Base-by-base conservation (phyloP, 2,888 invertebrate species). In the Reticulitermes lucifugus region DNA sequence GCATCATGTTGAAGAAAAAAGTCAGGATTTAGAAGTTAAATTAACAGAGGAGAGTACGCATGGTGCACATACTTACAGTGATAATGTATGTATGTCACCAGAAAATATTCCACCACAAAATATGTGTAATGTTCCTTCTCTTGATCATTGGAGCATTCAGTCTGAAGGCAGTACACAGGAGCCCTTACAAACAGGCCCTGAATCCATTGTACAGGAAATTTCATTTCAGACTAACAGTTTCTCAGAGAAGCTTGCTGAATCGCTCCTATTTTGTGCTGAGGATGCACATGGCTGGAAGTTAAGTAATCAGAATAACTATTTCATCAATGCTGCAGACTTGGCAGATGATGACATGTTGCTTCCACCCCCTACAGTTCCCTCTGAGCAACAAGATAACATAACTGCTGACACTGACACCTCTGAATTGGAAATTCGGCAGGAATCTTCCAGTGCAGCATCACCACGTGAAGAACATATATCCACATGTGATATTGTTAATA, bases 251-350 rank as follows among this genome's bases (percentile, higher is more conserved):
- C 12, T 65, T 25, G 9, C 46, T 46, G 43, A 77, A 12, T 21
- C 46, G 5, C 43, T 46, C 9, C 22, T n/a, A 77, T n/a, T 77
- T 77, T n/a, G 46, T 51, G n/a, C 43, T 46, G 77, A 77, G n/a
- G 46, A 22, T n/a, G n/a, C 43, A 43, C 43, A 43, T n/a, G 46
- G 7, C 9, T 83, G 83, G 71, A 71, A 55, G 21, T 21, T 71
- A 25, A 71, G 71, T 25, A 51, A 83, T 25, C 71, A 51, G 29
- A 83, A 71, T 25, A 93, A 94, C 86, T 96, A 95, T 89, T 96
- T 96, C 88, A 96, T 96, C 87, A 96, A 96, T 90, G 96, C 96
- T 25, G 94, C 96, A 12, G 94, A 94, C 89, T 91, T 96, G 87
- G 93, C 93, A 41, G 96, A 96, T 89, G 96, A 96, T 85, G 94